These are phyloP conservation scores for Spinibarbus caldwelli DNA, from an alignment of 2,797 vertebrate genomes.

Conservation along the genomic window DNA sequence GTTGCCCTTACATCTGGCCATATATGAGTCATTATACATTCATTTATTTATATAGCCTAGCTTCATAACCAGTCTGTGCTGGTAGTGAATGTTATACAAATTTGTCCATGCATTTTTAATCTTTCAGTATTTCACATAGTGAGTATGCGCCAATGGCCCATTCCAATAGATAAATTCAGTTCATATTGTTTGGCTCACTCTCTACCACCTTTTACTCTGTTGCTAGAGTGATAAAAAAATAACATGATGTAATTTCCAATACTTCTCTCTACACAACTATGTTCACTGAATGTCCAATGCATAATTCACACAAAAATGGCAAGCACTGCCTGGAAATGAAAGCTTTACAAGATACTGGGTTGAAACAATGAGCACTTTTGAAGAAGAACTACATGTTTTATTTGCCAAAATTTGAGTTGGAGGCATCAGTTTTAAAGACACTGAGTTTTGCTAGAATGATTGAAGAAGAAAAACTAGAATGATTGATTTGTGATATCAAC, in stretches of 20 bases:
- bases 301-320: background rate
- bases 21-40: background rate
- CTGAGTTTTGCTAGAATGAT: too few relatives aligned
- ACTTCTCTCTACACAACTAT: background rate
- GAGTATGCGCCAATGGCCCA: background rate
- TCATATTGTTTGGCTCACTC: background rate
- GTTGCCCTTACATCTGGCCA: background rate
- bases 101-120: background rate
- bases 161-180: background rate
- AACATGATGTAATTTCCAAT: background rate
- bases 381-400: background rate
- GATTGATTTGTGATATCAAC: background rate
- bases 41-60: background rate
- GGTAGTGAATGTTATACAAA: background rate
- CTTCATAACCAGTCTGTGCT: background rate
- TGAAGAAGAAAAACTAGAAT: background rate
- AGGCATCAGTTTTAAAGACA: background rate
- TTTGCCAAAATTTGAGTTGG: background rate
- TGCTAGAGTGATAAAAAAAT: conserved; percentile 12
- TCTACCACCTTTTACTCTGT: background rate
- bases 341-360: background rate
- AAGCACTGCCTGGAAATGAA: background rate
- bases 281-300: background rate
- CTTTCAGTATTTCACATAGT: background rate
- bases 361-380: background rate